phyloP scores from a whole-genome alignment of 2,113 vertebrate genomes.

The Ictidomys tridecemlineatus region DNA sequence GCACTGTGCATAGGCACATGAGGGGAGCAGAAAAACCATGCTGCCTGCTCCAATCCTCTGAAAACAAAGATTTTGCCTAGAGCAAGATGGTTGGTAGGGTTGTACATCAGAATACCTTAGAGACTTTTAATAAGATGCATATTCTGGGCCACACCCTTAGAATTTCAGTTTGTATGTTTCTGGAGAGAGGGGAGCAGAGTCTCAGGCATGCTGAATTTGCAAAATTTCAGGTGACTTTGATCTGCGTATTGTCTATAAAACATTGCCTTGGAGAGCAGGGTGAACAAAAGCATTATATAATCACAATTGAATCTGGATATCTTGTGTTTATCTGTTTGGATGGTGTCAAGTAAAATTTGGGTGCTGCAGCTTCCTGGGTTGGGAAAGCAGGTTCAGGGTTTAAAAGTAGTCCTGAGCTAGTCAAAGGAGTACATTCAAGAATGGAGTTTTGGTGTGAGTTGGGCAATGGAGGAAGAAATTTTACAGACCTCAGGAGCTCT shows the following conservation, averaged over 20 bases:
- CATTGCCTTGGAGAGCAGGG: not conserved
- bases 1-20: rapidly evolving
- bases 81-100: rapidly evolving
- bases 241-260: not conserved
- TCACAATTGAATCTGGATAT: not conserved
- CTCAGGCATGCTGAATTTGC: not conserved
- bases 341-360: not conserved
- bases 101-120: not conserved
- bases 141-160: not conserved
- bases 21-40: not conserved
- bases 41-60: not conserved
- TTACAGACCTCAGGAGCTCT: not conserved
- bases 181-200: rapidly evolving
- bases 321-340: not conserved
- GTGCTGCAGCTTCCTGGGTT: not conserved
- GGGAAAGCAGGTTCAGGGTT: not conserved
- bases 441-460: not conserved
- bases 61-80: not conserved
- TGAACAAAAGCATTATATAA: not conserved
- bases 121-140: not conserved
- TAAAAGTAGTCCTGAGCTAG: not conserved
- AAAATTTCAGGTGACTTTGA: not conserved
- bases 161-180: not conserved
- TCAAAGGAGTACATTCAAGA: not conserved
- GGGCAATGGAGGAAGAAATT: not conserved